Percentiles rank a stretch among this genome's conserved stretches.
Conservation (phyloP, 35 echinoderm and acorn worm genomes). For the Chiridota heheva region DNA sequence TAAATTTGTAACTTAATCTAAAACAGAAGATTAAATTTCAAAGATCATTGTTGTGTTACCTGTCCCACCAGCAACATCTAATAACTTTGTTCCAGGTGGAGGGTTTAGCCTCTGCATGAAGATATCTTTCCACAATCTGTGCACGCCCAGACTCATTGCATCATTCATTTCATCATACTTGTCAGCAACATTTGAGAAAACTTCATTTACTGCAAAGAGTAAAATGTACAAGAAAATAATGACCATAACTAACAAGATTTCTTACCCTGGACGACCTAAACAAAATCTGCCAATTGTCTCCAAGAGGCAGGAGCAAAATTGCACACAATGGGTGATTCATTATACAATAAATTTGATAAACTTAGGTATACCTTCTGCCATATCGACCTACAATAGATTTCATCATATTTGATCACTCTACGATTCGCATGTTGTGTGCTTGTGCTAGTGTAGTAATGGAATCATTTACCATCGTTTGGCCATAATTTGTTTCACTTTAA, state of each 20-base stretch:
- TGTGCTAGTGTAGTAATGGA: too few relatives aligned
- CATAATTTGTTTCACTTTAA: too few relatives aligned
- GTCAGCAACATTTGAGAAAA: constrained; percentile 94
- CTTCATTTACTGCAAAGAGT: constrained; percentile 60
- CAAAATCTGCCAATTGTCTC: not conserved
- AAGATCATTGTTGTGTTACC: too few relatives aligned
- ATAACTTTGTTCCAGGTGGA: constrained; percentile 73
- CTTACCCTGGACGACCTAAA: not conserved
- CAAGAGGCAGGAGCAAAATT: not conserved
- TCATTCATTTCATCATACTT: constrained; percentile 97
- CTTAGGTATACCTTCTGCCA: too few relatives aligned
- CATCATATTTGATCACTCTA: too few relatives aligned
- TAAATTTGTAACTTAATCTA: too few relatives aligned
- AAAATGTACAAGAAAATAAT: not conserved
- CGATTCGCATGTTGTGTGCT: too few relatives aligned
- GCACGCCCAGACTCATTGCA: constrained; percentile 90
- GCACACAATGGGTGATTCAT: not conserved
- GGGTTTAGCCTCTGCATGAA: constrained; percentile 83
- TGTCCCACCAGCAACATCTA: constrained; percentile 99
- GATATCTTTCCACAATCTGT: constrained; percentile 88
- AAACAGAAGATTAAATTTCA: too few relatives aligned
- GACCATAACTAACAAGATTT: not conserved
- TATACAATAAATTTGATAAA: not conserved
- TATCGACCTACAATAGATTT: too few relatives aligned
- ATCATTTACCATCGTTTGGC: too few relatives aligned